Percentiles rank a stretch among this genome's conserved stretches.
These are phyloP conservation scores for Noctua janthina DNA, from an alignment of 2,888 invertebrate species.

Conservation along the genomic window DNA sequence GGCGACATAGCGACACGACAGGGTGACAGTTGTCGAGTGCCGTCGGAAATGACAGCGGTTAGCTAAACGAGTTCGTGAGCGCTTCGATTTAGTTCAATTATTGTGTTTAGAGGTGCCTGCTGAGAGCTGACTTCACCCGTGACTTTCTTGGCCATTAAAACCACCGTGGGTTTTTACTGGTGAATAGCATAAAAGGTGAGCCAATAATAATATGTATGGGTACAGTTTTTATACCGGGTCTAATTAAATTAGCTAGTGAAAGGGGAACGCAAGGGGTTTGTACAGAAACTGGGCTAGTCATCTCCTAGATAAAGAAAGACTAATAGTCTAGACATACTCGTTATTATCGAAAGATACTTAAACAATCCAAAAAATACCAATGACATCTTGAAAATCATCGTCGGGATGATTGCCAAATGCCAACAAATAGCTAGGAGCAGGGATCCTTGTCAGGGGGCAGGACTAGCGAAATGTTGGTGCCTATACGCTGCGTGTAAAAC, in stretches of 20 bases:
- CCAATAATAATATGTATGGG: neutral
- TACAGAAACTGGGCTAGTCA: neutral
- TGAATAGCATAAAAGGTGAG: neutral
- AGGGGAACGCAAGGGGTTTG: neutral
- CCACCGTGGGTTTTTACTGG: too few species aligned
- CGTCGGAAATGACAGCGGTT: slow-evolving; percentile 43
- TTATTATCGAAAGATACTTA: neutral
- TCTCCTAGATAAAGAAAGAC: too few species aligned
- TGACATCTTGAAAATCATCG: neutral
- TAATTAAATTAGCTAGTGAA: neutral
- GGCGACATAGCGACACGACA: slow-evolving; percentile 2
- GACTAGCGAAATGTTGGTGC: neutral
- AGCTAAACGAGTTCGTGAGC: slow-evolving; percentile 33
- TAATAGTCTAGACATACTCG: too few species aligned
- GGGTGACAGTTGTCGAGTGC: slow-evolving; percentile 13
- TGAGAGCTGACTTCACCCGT: too few species aligned
- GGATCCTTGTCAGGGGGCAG: neutral
- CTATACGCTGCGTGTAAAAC: neutral
- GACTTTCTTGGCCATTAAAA: neutral
- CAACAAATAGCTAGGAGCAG: neutral
- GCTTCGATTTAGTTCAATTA: slow-evolving; percentile 34
- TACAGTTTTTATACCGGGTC: neutral
- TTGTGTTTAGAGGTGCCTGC: neutral
- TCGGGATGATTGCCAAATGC: neutral
- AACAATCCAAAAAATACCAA: neutral